phyloP scores from a whole-genome alignment of 2,888 invertebrate species.

The Cryptus viduatorius region DNA sequence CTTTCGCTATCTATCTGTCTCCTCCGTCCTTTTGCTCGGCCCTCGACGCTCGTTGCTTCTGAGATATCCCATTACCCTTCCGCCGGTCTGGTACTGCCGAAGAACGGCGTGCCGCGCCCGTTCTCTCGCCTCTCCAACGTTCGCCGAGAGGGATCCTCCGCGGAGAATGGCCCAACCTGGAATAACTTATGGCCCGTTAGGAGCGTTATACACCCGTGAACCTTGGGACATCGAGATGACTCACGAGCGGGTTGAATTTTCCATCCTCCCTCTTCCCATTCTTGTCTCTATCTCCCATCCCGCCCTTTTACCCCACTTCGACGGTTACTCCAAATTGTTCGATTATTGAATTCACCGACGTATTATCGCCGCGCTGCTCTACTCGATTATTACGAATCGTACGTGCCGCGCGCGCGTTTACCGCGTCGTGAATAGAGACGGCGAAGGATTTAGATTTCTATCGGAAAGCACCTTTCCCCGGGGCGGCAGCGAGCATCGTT shows the following conservation, averaged over 20 bases:
- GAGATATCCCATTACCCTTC: constrained; percentile 67
- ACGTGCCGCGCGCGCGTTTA: constrained; percentile 59
- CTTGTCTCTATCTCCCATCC: background rate
- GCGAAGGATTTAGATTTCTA: constrained; percentile 13
- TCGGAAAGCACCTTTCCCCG: background rate
- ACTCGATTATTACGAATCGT: constrained; percentile 63
- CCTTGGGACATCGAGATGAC: constrained; percentile 63
- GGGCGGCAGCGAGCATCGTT: background rate
- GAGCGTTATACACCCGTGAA: constrained; percentile 68
- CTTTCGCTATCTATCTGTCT: constrained; percentile 25
- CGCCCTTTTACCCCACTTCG: background rate
- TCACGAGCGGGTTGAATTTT: constrained; percentile 44
- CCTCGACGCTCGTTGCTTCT: constrained; percentile 55
- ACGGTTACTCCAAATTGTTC: constrained; percentile 51
- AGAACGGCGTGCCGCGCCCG: constrained; percentile 16
- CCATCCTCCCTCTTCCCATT: background rate
- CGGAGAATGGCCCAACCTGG: constrained; percentile 70
- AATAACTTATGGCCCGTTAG: constrained; percentile 73
- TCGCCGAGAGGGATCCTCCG: constrained; percentile 42
- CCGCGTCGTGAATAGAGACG: constrained; percentile 14
- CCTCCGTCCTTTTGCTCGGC: constrained; percentile 16
- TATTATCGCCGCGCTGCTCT: constrained; percentile 42
- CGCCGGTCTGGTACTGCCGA: constrained; percentile 25
- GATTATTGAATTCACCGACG: constrained; percentile 67
- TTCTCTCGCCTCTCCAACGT: constrained; percentile 12